Percentiles rank a stretch among this genome's conserved stretches.
phyloP scores from a whole-genome alignment of 2,113 vertebrate species.

The Gopherus flavomarginatus region DNA sequence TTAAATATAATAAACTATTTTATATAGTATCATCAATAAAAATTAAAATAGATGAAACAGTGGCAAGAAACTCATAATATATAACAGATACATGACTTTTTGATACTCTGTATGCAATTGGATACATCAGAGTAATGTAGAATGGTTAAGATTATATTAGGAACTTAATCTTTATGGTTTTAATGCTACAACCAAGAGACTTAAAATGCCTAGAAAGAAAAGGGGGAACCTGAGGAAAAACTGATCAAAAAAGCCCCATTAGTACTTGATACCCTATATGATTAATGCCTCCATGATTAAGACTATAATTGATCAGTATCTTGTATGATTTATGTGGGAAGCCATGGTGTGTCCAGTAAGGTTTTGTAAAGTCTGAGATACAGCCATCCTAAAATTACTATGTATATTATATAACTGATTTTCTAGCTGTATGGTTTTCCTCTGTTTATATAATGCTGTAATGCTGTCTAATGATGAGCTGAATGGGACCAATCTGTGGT shows the following conservation, averaged over 20 bases:
- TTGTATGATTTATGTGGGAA: conserved; percentile 9
- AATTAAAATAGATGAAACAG: neutral
- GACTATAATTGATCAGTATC: neutral
- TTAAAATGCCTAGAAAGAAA: neutral
- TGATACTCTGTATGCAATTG: neutral
- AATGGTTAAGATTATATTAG: neutral
- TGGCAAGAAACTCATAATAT: neutral
- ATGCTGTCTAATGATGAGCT: conserved; percentile 24
- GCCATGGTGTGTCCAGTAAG: conserved; percentile 1
- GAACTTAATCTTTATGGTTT: neutral
- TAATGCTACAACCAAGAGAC: neutral
- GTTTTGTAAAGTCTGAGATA: neutral
- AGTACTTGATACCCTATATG: neutral
- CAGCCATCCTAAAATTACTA: conserved; percentile 15
- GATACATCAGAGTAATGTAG: accelerated
- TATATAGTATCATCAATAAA: neutral
- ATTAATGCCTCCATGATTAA: conserved; percentile 13
- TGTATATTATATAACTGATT: conserved; percentile 32
- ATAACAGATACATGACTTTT: conserved; percentile 5
- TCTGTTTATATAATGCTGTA: conserved; percentile 21
- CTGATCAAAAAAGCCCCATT: neutral
- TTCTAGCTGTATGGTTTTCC: neutral
- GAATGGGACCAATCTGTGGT: conserved; percentile 31
- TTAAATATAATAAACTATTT: conserved; percentile 38
- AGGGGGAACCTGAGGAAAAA: neutral